Evolutionary conservation across 2,888 invertebrate species (phyloP), one percentile per base, ranked within the genome.

Genomic region (Acronicta aceris): DNA sequence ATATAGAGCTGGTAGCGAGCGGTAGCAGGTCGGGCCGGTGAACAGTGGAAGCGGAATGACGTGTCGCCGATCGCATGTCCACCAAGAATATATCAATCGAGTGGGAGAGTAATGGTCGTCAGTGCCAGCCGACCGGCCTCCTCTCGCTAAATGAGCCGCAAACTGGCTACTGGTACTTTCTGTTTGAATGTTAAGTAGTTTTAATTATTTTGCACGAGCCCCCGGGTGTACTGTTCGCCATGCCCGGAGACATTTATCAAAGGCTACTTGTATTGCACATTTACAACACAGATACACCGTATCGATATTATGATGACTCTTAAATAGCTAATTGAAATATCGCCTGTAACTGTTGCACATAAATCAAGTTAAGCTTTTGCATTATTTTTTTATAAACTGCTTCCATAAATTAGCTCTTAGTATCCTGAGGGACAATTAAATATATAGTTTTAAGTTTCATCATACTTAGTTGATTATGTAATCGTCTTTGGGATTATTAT

Each of bases 21-120:
- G 71, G 79, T 66, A 79, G 78, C 78, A 55, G 63, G 74, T 68
- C 57, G 70, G 55, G 56, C 65, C 59, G 62, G 64, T 62, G 60
- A 71, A 76, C 78, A 76, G 74, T 78, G 73, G 85, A 88, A 86
- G 76, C 76, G 75, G 85, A 87, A 86, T 91, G 91, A 93, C 90
- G 89, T 91, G 93, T 93, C 93, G 86, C 88, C 82, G 92, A 91
- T 94, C 88, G 94, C 94, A 94, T 94, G 94, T 92, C 90, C 83
- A 80, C 84, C 77, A 84, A 81, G 89, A 90, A 92, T 94, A 92
- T 93, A 94, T 94, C 93, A 94, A 92, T 91, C 89, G 88, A 76
- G 54, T 74, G 69, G 78, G 83, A 86, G 90, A 90, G 92, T 91
- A 92, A 92, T 92, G 91, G 89, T 85, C 84, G 88, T 82, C 87